Evolutionary conservation across 2,888 invertebrate genomes (phyloP), one percentile per base, ranked within the genome.

Genomic region (Melolontha melolontha): DNA sequence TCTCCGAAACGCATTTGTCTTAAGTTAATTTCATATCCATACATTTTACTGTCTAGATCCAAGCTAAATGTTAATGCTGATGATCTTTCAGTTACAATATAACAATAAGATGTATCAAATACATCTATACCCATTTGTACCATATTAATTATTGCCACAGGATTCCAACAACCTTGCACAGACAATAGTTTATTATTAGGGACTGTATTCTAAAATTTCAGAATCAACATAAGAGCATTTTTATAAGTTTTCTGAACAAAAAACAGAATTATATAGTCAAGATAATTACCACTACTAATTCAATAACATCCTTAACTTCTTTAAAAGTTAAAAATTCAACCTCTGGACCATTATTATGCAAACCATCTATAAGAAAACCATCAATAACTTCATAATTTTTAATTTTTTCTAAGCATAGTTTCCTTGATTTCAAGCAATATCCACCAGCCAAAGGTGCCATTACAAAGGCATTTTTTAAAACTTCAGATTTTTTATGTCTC

Each of bases 61-160:
- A 81, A 78, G 14, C 79, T 72, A 75, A 83, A 84, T 16, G 87
- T 86, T 44, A 95, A 82, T 0, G 92, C 95, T 68, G 88, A 87
- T 1, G 89, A 90, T 69, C 89, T 84, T 74, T 91, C 90, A 0
- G 93, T 90, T 7, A 91, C 85, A 68, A 90, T 84, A 64, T 89
- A 89, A 39, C 93, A 91, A 82, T 94, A 94, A 0, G 95, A 92
- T 0, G 94, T 91, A 79, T 97, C 97, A 82, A 97, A 95, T 11
- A 96, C 80, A 82, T 97, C 97, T 73, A 95, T 87, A 14, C 97
- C 97, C 34, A 88, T 77, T 72, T 89, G 86, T 39, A 96, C 88
- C 0, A 96, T 87, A 69, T 90, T 85, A 66, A 97, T 79, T 44
- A 94, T 85, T 29, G 88, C 84, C 4, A 88, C 83, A 2, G 96